Evolutionary conservation across 2,888 invertebrate species (phyloP).

Genomic region (Lepas anatifera): DNA sequence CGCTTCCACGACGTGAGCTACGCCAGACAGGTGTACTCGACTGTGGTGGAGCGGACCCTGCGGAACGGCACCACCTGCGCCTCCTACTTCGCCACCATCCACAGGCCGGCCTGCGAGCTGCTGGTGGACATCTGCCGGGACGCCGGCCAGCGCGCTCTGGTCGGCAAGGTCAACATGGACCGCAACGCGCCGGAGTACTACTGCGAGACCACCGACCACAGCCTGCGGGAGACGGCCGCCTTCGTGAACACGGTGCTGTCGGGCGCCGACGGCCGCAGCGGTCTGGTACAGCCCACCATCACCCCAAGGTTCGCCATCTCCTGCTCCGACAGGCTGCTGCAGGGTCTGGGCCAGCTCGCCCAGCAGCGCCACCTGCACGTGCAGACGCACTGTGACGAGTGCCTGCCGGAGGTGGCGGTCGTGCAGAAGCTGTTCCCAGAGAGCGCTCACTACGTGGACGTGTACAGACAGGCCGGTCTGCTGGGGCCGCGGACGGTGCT

Average conservation of each 20-base stretch:
- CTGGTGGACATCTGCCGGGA: constrained; percentile 53
- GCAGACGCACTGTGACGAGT: constrained; percentile 79
- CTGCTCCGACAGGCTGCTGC: constrained; percentile 58
- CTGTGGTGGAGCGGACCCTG: constrained; percentile 65
- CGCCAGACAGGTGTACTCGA: constrained; percentile 55
- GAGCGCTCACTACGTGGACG: constrained; percentile 52
- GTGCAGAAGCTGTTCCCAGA: constrained; percentile 47
- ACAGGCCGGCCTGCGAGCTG: constrained; percentile 52
- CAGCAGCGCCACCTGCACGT: constrained; percentile 51
- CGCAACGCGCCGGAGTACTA: constrained; percentile 33
- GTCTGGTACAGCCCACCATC: constrained; percentile 61
- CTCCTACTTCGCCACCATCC: constrained; percentile 72
- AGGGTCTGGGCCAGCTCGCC: constrained; percentile 52
- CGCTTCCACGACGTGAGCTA: constrained; percentile 53
- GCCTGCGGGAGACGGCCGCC: constrained; percentile 16
- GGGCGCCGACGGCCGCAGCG: neutral
- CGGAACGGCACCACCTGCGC: constrained; percentile 76
- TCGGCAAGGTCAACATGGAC: constrained; percentile 81
- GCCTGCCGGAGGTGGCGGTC: constrained; percentile 52
- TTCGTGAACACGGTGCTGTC: constrained; percentile 12
- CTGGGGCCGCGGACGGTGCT: constrained; percentile 58
- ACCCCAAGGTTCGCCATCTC: constrained; percentile 73
- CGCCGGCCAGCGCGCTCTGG: constrained; percentile 63
- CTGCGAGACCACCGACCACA: constrained; percentile 25
- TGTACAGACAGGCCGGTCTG: constrained; percentile 60